A percentile compares a stretch with the other conserved stretches of the same genome.
Evolutionary conservation across 2,113 vertebrate genomes (phyloP).

Genomic region (Heliornis fulica): DNA sequence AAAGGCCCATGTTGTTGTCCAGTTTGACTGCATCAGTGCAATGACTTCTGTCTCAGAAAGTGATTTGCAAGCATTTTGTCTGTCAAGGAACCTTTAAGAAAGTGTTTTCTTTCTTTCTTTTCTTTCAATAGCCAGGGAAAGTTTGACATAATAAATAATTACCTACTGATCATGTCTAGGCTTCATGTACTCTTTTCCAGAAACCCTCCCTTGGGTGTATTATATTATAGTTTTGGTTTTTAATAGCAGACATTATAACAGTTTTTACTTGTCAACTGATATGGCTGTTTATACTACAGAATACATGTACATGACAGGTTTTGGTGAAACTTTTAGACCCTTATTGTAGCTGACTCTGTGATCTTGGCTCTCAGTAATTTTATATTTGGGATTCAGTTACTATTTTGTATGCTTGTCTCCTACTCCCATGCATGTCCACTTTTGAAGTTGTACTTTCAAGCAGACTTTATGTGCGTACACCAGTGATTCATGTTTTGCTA

Average conservation of each 20-base stretch:
- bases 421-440: neutral
- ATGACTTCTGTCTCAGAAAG: neutral
- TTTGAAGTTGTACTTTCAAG: neutral
- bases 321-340: neutral
- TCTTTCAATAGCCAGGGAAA: neutral
- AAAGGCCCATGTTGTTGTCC: neutral
- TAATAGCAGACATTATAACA: neutral
- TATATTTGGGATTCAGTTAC: neutral
- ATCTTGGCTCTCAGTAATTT: neutral
- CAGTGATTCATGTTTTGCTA: neutral
- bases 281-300: neutral
- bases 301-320: neutral
- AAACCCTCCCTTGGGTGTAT: neutral
- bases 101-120: neutral
- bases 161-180: neutral
- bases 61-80: neutral
- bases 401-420: neutral
- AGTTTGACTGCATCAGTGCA: neutral
- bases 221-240: neutral
- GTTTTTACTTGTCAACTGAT: neutral
- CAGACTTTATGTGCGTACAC: neutral
- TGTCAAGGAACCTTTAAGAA: neutral
- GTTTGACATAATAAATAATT: neutral
- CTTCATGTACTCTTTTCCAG: neutral
- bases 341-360: neutral